These are phyloP conservation scores for Sylvilagus bachmani DNA, from an alignment of 2,113 vertebrate genomes.

Conservation along the genomic window DNA sequence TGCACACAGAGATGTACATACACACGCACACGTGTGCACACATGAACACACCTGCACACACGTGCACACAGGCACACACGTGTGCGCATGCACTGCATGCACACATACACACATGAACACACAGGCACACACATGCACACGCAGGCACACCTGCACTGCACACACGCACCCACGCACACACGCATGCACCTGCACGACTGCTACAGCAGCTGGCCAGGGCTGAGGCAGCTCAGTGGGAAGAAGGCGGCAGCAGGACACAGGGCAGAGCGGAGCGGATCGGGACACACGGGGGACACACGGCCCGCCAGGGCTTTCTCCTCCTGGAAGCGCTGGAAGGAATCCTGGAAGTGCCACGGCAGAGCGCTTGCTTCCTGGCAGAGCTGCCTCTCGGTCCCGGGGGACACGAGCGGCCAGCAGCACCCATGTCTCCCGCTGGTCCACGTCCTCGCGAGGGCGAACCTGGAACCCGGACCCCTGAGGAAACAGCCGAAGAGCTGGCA, in stretches of 20 bases:
- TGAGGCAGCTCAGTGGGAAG: too few species aligned
- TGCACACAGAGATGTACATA: too few species aligned
- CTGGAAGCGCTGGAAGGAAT: background rate
- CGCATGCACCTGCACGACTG: too few species aligned
- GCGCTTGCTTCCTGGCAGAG: too few species aligned
- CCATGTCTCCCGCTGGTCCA: fast-evolving
- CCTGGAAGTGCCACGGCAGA: background rate
- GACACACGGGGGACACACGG: background rate
- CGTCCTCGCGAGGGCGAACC: background rate
- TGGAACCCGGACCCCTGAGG: background rate
- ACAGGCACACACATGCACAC: too few species aligned
- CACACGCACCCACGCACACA: background rate
- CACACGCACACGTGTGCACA: too few species aligned
- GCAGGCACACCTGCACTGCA: fast-evolving
- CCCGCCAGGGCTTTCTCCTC: constrained; percentile 25
- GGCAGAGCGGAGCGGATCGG: background rate
- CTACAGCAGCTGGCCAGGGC: background rate
- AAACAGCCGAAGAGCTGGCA: background rate
- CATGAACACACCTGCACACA: background rate
- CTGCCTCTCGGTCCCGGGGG: background rate
- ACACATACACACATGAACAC: too few species aligned
- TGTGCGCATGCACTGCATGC: too few species aligned
- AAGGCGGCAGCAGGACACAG: background rate
- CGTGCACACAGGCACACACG: too few species aligned
- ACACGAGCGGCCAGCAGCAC: background rate